Conservation (phyloP, 1,140 invertebrate species). For the Saccostrea glomerata region DNA sequence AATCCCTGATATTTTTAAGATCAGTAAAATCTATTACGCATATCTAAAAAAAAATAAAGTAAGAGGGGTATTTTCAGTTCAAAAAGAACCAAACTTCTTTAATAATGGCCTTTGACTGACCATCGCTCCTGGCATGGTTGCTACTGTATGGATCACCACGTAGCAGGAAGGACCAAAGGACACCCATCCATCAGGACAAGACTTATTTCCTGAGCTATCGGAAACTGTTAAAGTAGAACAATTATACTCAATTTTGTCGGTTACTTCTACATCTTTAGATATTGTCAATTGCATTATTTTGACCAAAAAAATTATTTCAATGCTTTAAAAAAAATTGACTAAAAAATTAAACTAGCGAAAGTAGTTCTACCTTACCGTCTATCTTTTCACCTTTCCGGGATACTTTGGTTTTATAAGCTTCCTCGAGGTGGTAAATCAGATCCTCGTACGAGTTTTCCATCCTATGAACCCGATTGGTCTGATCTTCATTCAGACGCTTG, state of each 20-base stretch:
- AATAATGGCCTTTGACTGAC: not conserved
- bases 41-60: too few relatives aligned
- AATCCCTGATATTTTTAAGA: too few relatives aligned
- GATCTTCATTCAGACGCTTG: not conserved
- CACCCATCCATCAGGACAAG: not conserved
- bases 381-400: not conserved
- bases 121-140: not conserved
- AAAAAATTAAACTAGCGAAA: too few relatives aligned
- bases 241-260: too few relatives aligned
- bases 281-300: not conserved
- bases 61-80: too few relatives aligned
- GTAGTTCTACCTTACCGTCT: not conserved
- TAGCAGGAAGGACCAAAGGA: not conserved
- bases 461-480: not conserved
- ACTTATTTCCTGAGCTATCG: not conserved
- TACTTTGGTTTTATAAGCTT: constrained; percentile 10
- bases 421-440: not conserved
- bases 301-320: too few relatives aligned
- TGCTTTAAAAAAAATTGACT: too few relatives aligned
- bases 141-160: not conserved
- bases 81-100: too few relatives aligned
- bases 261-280: not conserved
- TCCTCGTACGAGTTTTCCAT: not conserved
- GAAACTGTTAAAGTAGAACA: not conserved
- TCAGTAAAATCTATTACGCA: too few relatives aligned